These are phyloP conservation scores for Cheirogaleus major DNA, from an alignment of 2,797 vertebrate species.

Conservation along the genomic window DNA sequence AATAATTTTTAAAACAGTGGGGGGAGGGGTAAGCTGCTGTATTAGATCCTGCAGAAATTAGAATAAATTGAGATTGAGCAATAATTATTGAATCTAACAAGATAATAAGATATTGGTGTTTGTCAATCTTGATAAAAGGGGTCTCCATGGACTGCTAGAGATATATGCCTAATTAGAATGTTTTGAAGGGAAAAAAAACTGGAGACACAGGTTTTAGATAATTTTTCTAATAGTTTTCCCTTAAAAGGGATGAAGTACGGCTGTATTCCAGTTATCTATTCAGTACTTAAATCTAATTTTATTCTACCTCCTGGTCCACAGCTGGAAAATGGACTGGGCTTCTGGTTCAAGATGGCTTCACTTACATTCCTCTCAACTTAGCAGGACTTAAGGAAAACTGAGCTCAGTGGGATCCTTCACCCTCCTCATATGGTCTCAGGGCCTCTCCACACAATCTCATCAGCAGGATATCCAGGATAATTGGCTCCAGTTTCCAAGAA, in stretches of 20 bases:
- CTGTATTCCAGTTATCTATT: background rate
- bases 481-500: background rate
- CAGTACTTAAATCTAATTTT: background rate
- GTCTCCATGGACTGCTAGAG: background rate
- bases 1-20: background rate
- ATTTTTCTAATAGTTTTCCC: background rate
- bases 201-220: background rate
- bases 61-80: background rate
- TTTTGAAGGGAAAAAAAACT: background rate
- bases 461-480: background rate
- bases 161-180: background rate
- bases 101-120: background rate
- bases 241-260: background rate
- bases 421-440: background rate
- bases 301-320: background rate
- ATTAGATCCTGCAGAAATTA: background rate
- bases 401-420: background rate
- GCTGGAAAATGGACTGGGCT: background rate
- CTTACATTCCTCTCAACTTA: background rate
- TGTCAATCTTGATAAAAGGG: background rate
- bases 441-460: background rate
- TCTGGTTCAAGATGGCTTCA: background rate
- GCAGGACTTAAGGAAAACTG: background rate
- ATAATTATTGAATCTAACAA: background rate
- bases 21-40: background rate